Evolutionary conservation across 2,888 invertebrate species (phyloP).

Genomic region (Mythimna lalbum): DNA sequence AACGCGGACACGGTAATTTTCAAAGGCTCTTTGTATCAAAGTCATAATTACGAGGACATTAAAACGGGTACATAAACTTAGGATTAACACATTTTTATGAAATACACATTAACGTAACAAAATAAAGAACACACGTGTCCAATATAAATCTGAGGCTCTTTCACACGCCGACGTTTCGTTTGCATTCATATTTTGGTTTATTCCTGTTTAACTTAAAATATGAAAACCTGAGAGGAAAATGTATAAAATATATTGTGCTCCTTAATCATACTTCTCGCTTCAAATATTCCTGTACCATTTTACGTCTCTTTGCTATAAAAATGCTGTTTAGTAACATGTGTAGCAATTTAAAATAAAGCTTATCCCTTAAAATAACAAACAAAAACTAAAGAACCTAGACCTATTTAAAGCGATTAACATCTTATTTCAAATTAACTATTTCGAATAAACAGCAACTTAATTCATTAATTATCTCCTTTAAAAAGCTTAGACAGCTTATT

Average conservation of each 20-base stretch:
- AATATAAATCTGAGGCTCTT: background rate
- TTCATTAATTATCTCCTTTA: too few species aligned
- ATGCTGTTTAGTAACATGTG: background rate
- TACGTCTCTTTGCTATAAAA: background rate
- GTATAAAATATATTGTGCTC: background rate
- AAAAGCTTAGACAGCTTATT: too few species aligned
- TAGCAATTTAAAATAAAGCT: too few species aligned
- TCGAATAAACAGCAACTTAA: too few species aligned
- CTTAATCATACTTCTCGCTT: background rate
- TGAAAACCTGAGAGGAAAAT: background rate
- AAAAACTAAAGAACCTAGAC: too few species aligned
- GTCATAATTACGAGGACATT: background rate
- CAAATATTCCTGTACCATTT: background rate
- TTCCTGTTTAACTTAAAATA: background rate
- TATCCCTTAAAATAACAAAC: too few species aligned
- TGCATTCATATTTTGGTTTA: background rate
- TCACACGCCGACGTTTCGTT: background rate
- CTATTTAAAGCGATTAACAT: too few species aligned
- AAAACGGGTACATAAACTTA: background rate
- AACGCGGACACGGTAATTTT: background rate
- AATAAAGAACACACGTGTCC: conserved; percentile 11
- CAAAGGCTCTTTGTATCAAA: conserved; percentile 3
- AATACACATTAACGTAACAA: conserved; percentile 4
- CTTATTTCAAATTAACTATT: too few species aligned
- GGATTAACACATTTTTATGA: conserved; percentile 15